Conservation (phyloP, 2,797 vertebrate genomes). For the Ptychobarbus kaznakovi region DNA sequence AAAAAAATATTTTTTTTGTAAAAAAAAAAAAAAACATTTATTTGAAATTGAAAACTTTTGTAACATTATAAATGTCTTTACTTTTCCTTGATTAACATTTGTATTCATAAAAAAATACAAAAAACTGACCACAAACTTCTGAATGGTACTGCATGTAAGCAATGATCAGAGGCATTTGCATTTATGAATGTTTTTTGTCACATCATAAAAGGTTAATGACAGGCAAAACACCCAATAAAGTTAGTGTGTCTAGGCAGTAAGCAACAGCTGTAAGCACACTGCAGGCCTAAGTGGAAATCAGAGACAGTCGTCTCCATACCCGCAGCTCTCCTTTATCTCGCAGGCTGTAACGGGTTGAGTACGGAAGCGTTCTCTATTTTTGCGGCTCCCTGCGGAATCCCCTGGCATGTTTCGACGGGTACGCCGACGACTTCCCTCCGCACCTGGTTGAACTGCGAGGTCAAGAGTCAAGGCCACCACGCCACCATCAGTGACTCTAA, state of each 20-base stretch:
- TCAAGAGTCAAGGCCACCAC: conserved; percentile 68
- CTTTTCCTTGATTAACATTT: too few species aligned
- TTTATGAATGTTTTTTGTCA: background rate
- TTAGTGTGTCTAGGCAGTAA: background rate
- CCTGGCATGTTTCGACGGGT: conserved; percentile 73
- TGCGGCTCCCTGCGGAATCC: conserved; percentile 66
- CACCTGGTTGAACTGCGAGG: conserved; percentile 67
- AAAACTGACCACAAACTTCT: background rate
- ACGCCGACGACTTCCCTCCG: conserved; percentile 71
- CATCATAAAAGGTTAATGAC: conserved; percentile 1
- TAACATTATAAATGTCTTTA: too few species aligned
- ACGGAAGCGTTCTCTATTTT: conserved; percentile 78
- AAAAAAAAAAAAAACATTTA: too few species aligned
- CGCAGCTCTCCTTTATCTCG: conserved; percentile 78
- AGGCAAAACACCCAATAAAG: background rate
- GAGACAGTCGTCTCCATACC: conserved; percentile 66
- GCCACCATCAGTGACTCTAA: conserved; percentile 64
- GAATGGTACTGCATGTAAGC: background rate
- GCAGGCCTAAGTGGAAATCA: background rate
- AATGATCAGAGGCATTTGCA: background rate
- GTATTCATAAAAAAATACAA: too few species aligned
- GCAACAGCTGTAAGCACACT: background rate
- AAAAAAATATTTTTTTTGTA: too few species aligned
- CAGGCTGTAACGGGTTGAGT: conserved; percentile 82
- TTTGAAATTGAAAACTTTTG: too few species aligned